Conservation (phyloP, 2,888 invertebrate genomes). For the Steinernema scapterisci region DNA sequence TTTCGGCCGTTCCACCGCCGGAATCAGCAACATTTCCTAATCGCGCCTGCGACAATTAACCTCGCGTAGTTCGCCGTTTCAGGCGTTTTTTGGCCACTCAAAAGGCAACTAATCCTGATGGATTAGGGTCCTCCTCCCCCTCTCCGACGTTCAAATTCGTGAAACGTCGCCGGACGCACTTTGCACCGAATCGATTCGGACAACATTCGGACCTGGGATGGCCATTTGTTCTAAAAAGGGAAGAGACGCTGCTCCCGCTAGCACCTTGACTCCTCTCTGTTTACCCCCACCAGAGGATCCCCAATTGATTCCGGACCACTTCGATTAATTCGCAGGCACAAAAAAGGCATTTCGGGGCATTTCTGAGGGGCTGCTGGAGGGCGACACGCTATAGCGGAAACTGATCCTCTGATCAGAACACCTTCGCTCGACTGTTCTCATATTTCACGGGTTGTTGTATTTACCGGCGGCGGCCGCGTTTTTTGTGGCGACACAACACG, state of each 20-base stretch:
- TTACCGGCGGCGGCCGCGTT: constrained; percentile 15
- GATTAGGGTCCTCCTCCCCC: neutral
- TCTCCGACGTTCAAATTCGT: neutral
- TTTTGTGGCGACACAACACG: constrained; percentile 11
- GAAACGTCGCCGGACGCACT: neutral
- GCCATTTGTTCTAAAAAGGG: constrained; percentile 10
- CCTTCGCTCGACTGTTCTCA: neutral
- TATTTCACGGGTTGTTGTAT: constrained; percentile 16
- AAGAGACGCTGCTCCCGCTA: neutral
- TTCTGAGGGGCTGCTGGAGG: no score
- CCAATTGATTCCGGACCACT: no score
- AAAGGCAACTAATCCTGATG: constrained; percentile 10
- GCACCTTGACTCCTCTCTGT: no score
- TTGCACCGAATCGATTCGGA: constrained; percentile 22
- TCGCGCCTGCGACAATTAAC: neutral
- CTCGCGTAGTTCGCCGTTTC: neutral
- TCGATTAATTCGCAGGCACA: no score
- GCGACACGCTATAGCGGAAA: constrained; percentile 14
- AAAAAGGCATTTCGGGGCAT: no score
- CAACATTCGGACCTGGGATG: constrained; percentile 20
- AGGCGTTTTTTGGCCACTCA: constrained; percentile 13
- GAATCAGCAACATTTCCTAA: constrained; percentile 11
- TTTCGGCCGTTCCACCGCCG: neutral
- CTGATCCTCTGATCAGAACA: neutral
- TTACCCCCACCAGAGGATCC: no score